These are phyloP conservation scores for Craterocephalus amniculus DNA, from an alignment of 2,797 vertebrate genomes.

Conservation along the genomic window DNA sequence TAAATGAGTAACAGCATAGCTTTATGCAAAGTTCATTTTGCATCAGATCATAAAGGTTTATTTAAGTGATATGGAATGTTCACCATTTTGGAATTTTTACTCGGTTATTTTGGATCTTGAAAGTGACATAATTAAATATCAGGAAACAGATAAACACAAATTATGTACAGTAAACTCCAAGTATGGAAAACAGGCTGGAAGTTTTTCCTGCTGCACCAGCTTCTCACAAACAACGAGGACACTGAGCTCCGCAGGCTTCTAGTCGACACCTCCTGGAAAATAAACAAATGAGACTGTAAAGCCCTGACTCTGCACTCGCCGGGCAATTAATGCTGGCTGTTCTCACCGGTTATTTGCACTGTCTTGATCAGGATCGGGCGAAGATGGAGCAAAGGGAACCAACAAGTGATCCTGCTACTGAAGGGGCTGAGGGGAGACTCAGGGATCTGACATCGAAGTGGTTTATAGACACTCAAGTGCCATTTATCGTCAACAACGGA, in stretches of 20 bases:
- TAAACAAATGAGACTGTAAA: slow-evolving; percentile 84
- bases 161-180: neutral
- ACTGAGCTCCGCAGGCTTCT: slow-evolving; percentile 42
- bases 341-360: slow-evolving; percentile 13
- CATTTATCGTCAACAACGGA: slow-evolving; percentile 81
- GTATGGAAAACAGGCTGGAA: neutral
- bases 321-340: slow-evolving; percentile 1
- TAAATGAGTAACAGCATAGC: slow-evolving; percentile 7
- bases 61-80: neutral
- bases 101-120: neutral
- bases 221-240: slow-evolving; percentile 50
- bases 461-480: slow-evolving; percentile 87
- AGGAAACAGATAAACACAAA: neutral
- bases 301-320: slow-evolving; percentile 1
- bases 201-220: slow-evolving; percentile 10
- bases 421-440: slow-evolving; percentile 64
- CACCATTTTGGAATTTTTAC: neutral
- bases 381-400: slow-evolving; percentile 75
- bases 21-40: slow-evolving; percentile 10
- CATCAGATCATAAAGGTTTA: neutral
- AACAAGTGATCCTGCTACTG: slow-evolving; percentile 4
- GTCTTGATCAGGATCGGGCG: slow-evolving; percentile 40
- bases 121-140: neutral
- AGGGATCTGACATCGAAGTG: slow-evolving; percentile 82
- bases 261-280: slow-evolving; percentile 61